Conservation (phyloP, 2,797 vertebrate genomes). For the Diglossa cyanea region DNA sequence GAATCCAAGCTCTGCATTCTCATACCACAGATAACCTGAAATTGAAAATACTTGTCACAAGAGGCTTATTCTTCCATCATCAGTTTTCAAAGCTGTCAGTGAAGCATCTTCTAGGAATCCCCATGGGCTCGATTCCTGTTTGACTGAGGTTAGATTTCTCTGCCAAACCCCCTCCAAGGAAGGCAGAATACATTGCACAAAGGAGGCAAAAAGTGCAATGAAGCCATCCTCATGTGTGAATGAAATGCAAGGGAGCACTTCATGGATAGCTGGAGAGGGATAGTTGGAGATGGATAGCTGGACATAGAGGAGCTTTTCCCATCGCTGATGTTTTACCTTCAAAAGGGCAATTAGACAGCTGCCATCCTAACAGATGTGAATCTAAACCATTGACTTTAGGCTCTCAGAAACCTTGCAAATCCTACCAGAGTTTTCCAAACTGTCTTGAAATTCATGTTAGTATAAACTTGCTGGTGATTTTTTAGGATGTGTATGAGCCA, state of each 20-base stretch:
- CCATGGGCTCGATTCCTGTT: neutral
- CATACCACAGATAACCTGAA: neutral
- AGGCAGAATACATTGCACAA: neutral
- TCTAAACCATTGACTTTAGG: neutral
- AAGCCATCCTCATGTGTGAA: fast-evolving
- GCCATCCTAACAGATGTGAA: neutral
- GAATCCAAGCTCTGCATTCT: neutral
- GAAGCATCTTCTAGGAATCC: neutral
- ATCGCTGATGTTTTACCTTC: neutral
- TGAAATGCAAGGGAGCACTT: neutral
- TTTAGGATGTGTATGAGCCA: neutral
- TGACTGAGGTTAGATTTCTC: neutral
- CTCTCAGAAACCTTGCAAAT: neutral
- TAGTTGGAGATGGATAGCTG: neutral
- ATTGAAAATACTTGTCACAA: neutral
- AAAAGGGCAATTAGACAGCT: neutral
- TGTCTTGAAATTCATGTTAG: neutral
- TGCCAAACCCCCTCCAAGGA: neutral
- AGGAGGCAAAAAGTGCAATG: neutral
- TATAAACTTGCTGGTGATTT: neutral
- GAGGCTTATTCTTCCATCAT: neutral
- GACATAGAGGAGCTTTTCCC: neutral
- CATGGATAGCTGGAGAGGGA: neutral
- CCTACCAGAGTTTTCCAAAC: neutral
- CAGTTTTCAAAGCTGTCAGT: neutral